Evolutionary conservation across 2,797 vertebrate species (phyloP).

Genomic region (Vespertilio murinus): DNA sequence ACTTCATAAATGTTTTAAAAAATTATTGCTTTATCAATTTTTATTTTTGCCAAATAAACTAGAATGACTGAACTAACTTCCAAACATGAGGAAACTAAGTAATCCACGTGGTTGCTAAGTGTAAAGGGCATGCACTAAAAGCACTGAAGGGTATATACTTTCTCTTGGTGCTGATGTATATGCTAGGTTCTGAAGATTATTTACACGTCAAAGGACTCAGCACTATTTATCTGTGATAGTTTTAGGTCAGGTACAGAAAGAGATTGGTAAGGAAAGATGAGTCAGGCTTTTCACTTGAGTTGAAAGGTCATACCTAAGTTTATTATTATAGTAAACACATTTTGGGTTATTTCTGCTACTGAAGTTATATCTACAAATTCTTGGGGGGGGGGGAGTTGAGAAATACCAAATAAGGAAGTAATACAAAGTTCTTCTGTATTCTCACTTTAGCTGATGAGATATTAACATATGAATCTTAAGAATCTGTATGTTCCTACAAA

Average conservation of each 20-base stretch:
- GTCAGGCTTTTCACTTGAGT: constrained; percentile 51
- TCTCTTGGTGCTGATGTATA: background rate
- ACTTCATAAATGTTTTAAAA: constrained; percentile 23
- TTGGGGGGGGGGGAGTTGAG: background rate
- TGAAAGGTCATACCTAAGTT: constrained; percentile 57
- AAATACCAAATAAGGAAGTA: constrained; percentile 43
- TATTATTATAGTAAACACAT: constrained; percentile 55
- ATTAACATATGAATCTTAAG: background rate
- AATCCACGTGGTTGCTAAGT: background rate
- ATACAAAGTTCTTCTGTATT: constrained; percentile 31
- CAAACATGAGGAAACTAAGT: constrained; percentile 7
- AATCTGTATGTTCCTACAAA: background rate
- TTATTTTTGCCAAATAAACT: constrained; percentile 34
- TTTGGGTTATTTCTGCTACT: constrained; percentile 28
- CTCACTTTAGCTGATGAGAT: background rate
- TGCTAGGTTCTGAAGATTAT: background rate
- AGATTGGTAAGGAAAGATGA: constrained; percentile 52
- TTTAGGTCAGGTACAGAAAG: constrained; percentile 46
- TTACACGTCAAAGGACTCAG: constrained; percentile 28
- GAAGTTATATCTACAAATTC: constrained; percentile 1
- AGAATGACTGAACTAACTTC: background rate
- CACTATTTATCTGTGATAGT: constrained; percentile 34
- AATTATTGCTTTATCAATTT: constrained; percentile 23
- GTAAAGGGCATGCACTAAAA: background rate
- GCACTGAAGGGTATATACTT: background rate